Evolutionary conservation across 2,797 vertebrate genomes (phyloP), one percentile per base, ranked within the genome.

Genomic region (Podargus strigoides): DNA sequence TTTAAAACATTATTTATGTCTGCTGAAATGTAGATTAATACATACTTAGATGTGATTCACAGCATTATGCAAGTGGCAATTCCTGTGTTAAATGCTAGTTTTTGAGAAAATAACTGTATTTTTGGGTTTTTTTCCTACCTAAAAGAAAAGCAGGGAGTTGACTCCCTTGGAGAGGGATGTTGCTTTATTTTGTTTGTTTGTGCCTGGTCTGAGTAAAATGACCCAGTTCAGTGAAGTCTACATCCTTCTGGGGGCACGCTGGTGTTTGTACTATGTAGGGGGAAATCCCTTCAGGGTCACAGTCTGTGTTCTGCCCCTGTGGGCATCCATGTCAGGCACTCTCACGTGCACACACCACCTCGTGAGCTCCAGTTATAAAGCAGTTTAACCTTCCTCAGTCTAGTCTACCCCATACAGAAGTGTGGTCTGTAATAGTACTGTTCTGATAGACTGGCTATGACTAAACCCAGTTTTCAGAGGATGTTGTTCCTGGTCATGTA

Each of bases 31-130:
- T 53, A 21, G 19, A 42, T 41, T 41, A 78, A 27, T 30, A 47
- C 50, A 12, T 26, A 39, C 1, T 37, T 64, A 6, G 1, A 3
- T 12, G 17, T 16, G 2, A 5, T 1, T 69, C 4, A 4, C 9
- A 32, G 32, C 32, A 4, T 41, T 37, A 14, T 37, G 2, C 2
- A 32, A 24, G 12, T 11, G 26, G 21, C 4, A 70, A 7, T 10
- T 64, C 4, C 34, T 30, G 1, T 37, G 19, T 44, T 77, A 67
- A 66, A 15, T 10, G 27, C 19, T 55, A 26, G 14, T 0, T 46
- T 56, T 9, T 30, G 26, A 36, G n/a, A 68, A 63, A 80, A 47
- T 2, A n/a, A 34, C 14, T 68, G 1, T 7, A 11, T 41, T 11
- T 41, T 41, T 41, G 11, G 41, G 8, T 26, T 12, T 41, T 63